Percentiles rank a stretch among this genome's conserved stretches.
phyloP scores from a whole-genome alignment of 1,140 invertebrate genomes.

The Acromyrmex charruanus region DNA sequence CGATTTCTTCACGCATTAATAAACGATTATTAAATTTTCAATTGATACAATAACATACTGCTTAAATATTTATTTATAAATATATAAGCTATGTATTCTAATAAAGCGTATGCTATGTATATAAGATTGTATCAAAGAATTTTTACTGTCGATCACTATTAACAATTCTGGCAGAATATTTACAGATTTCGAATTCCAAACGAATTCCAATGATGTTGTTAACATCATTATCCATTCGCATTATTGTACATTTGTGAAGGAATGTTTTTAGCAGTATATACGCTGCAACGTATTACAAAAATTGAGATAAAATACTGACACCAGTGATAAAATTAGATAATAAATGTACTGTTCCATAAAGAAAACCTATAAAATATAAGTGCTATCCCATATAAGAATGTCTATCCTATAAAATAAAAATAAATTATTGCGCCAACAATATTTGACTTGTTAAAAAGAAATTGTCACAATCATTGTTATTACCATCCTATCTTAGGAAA shows the following conservation, averaged over 20 bases:
- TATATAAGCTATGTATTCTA: constrained; percentile 24
- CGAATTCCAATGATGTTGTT: not conserved
- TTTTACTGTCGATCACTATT: constrained; percentile 5
- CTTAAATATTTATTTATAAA: constrained; percentile 32
- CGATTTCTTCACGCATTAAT: not conserved
- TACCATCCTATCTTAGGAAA: constrained; percentile 85
- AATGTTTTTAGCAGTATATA: constrained; percentile 33
- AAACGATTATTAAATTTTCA: constrained; percentile 27
- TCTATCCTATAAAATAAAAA: not conserved
- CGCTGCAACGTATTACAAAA: not conserved
- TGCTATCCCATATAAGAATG: not conserved
- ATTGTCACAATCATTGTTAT: constrained; percentile 14
- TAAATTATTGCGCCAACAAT: not conserved
- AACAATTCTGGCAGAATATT: constrained; percentile 3
- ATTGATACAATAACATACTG: constrained; percentile 2
- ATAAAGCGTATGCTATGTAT: not conserved
- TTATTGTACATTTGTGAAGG: not conserved
- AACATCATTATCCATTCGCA: constrained; percentile 1
- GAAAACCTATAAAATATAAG: constrained; percentile 40
- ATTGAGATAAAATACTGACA: not conserved
- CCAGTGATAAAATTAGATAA: constrained; percentile 19
- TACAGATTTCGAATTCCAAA: constrained; percentile 14
- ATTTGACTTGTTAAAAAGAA: constrained; percentile 10
- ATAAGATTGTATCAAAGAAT: constrained; percentile 54
- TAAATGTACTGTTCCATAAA: constrained; percentile 20